phyloP scores from a whole-genome alignment of 2,797 vertebrate genomes.

The Melanogrammus aeglefinus region DNA sequence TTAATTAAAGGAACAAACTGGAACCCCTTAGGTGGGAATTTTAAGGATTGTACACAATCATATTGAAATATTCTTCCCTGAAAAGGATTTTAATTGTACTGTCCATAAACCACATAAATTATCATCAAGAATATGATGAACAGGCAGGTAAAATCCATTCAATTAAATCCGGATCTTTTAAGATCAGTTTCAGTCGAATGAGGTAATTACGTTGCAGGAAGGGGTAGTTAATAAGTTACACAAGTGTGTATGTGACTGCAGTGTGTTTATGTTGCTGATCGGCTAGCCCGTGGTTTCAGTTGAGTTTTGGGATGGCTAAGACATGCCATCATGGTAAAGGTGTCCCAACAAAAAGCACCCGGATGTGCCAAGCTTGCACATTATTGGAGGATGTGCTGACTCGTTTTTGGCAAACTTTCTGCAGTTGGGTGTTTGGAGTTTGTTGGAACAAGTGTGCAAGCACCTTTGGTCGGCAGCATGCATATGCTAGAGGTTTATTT shows the following conservation, averaged over 20 bases:
- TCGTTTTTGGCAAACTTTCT: not conserved
- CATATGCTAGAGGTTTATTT: not conserved
- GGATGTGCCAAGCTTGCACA: not conserved
- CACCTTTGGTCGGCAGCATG: not conserved
- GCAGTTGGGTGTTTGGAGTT: not conserved
- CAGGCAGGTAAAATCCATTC: not conserved
- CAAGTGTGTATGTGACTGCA: not conserved
- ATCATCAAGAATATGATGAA: not conserved
- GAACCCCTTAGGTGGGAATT: not conserved
- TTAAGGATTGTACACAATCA: not conserved
- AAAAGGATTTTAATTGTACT: not conserved
- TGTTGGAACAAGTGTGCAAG: not conserved
- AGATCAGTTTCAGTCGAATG: not conserved
- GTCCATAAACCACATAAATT: not conserved
- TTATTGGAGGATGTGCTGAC: not conserved
- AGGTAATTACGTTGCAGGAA: not conserved
- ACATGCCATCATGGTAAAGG: too few species aligned
- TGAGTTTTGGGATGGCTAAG: too few species aligned
- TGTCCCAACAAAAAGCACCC: not conserved
- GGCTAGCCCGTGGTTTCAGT: too few species aligned
- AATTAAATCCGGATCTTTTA: not conserved
- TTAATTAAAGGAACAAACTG: constrained; percentile 23
- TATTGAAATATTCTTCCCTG: not conserved
- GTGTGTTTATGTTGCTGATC: not conserved
- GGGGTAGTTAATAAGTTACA: not conserved